Evolutionary conservation across 2,888 invertebrate species (phyloP), one percentile per base, ranked within the genome.

Genomic region (Himalopsyche kuldschensis): DNA sequence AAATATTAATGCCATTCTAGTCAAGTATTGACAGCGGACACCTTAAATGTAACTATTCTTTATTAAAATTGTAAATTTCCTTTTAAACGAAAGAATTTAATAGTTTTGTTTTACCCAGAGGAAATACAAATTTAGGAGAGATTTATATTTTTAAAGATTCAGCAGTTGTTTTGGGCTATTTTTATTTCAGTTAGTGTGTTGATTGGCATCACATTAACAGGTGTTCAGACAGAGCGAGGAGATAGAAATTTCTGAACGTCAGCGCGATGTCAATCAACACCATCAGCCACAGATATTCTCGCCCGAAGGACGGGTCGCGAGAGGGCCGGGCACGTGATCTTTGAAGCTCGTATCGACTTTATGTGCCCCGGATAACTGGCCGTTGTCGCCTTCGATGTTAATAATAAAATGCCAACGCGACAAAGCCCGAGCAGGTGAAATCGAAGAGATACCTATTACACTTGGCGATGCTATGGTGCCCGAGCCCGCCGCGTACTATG

Each of bases 211-310:
- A 78, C 17, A 63, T 78, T 78, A 82, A 82, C 85, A 85, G 83
- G 83, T 78, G 79, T 8, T 27, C 80, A 46, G 35, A 63, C 30
- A 47, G 20, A 47, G 78, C 24, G 32, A 78, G 27, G 84, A 82
- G 85, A 80, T 83, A 80, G 75, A 75, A 24, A 79, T 82, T 79
- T 77, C 78, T 30, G 47, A 77, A 47, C 83, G 85, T 85, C 83
- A 82, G 35, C 85, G 85, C 82, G 48, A 75, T 78, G 85, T 85
- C 85, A 85, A 85, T 85, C 85, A 80, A 27, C 79, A 48, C 79
- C 80, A 41, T 32, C 69, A 30, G 75, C 46, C 79, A 75, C 75
- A 82, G 79, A 82, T 69, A 46, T 46, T 82, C 82, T 79, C 55
- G 84, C 69, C 81, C 63, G 76, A 82, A 80, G 82, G 76, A 82